phyloP scores from a whole-genome alignment of 2,888 invertebrate species.

The Athripsodes cinereus region DNA sequence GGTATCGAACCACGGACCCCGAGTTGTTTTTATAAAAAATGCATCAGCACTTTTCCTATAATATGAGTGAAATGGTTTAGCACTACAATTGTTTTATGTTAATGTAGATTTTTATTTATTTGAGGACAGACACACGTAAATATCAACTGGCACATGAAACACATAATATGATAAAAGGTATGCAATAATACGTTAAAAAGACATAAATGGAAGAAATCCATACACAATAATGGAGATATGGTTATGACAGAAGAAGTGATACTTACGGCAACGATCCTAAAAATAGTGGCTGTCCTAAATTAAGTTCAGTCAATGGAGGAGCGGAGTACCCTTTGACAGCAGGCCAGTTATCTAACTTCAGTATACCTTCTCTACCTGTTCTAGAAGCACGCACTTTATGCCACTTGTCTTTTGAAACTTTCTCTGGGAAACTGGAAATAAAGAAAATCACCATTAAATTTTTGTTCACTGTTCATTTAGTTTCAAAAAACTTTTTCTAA shows the following conservation, averaged over 20 bases:
- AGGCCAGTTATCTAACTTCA: constrained; percentile 71
- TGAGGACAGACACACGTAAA: no score
- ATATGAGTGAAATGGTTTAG: no score
- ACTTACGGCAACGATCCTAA: constrained; percentile 72
- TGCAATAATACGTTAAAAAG: no score
- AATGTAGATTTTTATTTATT: no score
- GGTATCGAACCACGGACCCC: no score
- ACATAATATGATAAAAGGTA: no score
- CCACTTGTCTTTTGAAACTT: constrained; percentile 68
- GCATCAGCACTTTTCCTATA: no score
- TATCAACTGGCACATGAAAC: no score
- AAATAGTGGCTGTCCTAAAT: constrained; percentile 73
- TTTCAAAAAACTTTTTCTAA: no score
- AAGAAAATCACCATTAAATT: background rate
- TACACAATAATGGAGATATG: background rate
- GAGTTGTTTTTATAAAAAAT: no score
- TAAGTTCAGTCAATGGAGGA: constrained; percentile 72
- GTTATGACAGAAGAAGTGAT: background rate
- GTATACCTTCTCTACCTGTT: constrained; percentile 67
- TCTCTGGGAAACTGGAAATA: constrained; percentile 44
- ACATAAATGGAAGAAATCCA: background rate
- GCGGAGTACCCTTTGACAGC: constrained; percentile 68
- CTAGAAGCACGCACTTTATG: constrained; percentile 70
- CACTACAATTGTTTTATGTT: no score
- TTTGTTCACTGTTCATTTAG: no score